Base-by-base conservation (phyloP, 2,113 vertebrate species). In the Myotis yumanensis region DNA sequence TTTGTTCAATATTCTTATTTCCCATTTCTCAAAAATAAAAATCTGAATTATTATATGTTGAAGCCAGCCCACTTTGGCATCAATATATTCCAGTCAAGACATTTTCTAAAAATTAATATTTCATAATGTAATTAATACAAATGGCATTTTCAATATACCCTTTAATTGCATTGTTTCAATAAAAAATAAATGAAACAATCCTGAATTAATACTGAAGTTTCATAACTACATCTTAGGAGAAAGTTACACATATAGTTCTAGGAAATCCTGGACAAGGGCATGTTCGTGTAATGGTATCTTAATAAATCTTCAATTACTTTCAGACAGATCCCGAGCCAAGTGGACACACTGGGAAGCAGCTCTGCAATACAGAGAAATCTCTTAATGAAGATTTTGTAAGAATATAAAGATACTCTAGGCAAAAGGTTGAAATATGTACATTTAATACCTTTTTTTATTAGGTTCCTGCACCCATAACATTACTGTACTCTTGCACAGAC, bases 141-240 rank as follows among this genome's bases (percentile, higher is more conserved):
- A 46, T 79, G 17, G 0, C 11, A 93, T 85, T 95, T 96, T 64
- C n/a, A 72, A 69, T 71, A 86, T 11, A 32, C 15, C 32, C 20
- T 86, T 92, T 93, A 95, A 92, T 71, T 76, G 80, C 28, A 80
- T 89, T 73, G 14, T 79, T 97, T 96, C 54, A 71, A 82, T 90
- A 46, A 72, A 91, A 93, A 79, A 64, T 80, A 64, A 75, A 94
- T 68, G n/a, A 62, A 90, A 64, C 8, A 52, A 43, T 66, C 14
- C 3, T 71, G 11, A 75, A 68, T 88, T 81, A 71, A 86, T 54
- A 89, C 37, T 54, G 46, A 86, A 91, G 43, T 69, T 77, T 82
- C 59, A 81, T 43, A 73, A 82, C 46, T 93, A 59, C 9, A 30
- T 91, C 89, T 94, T 87, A 91, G 37, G 25, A 84, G 25, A 69